A percentile compares a stretch with the other conserved stretches of the same genome.
Conservation (phyloP, 2,113 vertebrate species). For the Taxidea taxus region DNA sequence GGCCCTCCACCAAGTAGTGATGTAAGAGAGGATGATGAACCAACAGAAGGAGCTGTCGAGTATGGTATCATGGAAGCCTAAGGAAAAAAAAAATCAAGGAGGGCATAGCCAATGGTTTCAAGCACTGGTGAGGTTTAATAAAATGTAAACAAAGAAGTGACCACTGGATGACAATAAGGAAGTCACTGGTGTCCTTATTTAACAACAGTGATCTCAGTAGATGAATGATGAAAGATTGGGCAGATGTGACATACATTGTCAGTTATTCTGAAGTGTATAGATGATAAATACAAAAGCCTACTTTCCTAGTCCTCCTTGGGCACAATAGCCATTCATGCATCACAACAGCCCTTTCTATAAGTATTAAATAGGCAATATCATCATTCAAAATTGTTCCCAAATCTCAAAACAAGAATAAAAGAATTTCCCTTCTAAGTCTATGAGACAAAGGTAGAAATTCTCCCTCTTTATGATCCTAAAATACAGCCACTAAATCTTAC, state of each 20-base stretch:
- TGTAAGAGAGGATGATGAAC: neutral
- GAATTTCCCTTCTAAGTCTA: neutral
- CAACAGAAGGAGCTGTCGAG: neutral
- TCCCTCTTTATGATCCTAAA: neutral
- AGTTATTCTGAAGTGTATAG: conserved; percentile 7
- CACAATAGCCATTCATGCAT: neutral
- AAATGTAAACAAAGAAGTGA: neutral
- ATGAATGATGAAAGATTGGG: neutral
- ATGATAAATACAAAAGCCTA: conserved; percentile 24
- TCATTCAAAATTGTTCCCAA: conserved; percentile 3
- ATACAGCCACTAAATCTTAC: neutral
- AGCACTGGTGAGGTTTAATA: neutral
- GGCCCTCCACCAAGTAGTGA: neutral
- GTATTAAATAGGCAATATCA: neutral
- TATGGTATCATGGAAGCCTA: neutral
- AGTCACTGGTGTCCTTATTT: neutral
- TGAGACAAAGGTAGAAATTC: neutral
- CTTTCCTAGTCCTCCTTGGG: neutral
- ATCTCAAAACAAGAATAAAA: neutral
- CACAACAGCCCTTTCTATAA: conserved; percentile 28
- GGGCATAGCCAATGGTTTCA: neutral
- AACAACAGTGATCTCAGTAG: neutral
- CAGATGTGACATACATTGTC: neutral
- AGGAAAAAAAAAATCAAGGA: neutral
- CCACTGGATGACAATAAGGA: neutral